phyloP scores from a whole-genome alignment of 2,797 vertebrate species.

The Myotis daubentonii region DNA sequence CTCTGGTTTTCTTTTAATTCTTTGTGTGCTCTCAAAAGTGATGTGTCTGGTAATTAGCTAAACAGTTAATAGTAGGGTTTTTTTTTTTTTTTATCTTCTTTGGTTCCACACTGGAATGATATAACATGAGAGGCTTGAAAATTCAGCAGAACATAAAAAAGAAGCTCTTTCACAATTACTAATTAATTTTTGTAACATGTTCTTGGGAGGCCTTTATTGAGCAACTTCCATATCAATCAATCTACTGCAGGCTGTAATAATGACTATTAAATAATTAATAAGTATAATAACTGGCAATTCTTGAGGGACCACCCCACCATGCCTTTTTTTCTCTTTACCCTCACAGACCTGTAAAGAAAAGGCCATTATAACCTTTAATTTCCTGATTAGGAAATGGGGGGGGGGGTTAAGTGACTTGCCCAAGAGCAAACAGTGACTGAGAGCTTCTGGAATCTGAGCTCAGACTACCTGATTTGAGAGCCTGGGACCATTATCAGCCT shows the following conservation, averaged over 20 bases:
- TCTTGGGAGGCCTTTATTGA: constrained; percentile 43
- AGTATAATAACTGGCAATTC: neutral
- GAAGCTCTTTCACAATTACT: constrained; percentile 17
- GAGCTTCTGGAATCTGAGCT: neutral
- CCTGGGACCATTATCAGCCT: no score
- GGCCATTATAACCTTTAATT: neutral
- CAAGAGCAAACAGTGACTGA: neutral
- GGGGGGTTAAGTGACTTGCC: neutral
- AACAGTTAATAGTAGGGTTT: neutral
- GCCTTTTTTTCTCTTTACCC: neutral
- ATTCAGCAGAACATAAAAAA: constrained; percentile 56
- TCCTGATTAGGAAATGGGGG: neutral
- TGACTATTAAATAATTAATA: constrained; percentile 39
- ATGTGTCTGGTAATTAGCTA: constrained; percentile 59
- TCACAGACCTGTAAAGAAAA: neutral
- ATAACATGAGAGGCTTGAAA: constrained; percentile 55
- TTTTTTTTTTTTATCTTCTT: constrained; percentile 50
- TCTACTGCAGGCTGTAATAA: neutral
- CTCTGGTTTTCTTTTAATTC: constrained; percentile 65
- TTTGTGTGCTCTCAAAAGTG: constrained; percentile 19
- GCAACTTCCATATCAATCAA: constrained; percentile 8
- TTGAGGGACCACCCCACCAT: neutral
- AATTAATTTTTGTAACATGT: constrained; percentile 48
- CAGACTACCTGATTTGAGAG: neutral
- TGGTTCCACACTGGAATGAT: neutral